Percentiles rank a stretch among this genome's conserved stretches.
Conservation (phyloP, 2,797 vertebrate genomes). For the Allobates femoralis region DNA sequence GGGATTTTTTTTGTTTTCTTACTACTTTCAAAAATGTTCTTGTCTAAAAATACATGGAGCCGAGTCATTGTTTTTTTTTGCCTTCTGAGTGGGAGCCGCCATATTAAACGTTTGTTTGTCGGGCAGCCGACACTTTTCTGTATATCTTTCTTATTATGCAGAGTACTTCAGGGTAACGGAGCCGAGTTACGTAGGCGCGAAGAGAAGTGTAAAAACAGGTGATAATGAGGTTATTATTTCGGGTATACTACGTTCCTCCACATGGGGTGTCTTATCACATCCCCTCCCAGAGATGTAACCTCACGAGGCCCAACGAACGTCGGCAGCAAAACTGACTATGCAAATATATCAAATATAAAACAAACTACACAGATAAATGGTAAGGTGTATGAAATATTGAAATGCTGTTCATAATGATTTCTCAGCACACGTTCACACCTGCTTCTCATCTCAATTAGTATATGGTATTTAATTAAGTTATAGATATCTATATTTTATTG, state of each 20-base stretch:
- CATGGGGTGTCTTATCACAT: not conserved
- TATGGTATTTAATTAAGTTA: not conserved
- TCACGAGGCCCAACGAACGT: not conserved
- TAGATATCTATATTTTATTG: too few species aligned
- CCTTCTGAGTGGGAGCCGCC: not conserved
- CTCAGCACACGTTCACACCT: constrained; percentile 1
- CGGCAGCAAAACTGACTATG: not conserved
- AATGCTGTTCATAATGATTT: not conserved
- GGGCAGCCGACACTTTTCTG: not conserved
- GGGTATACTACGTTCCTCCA: constrained; percentile 4
- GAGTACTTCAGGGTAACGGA: constrained; percentile 13
- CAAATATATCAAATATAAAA: not conserved
- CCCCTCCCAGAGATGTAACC: not conserved
- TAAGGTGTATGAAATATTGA: constrained; percentile 18
- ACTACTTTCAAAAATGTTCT: not conserved
- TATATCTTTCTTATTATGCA: not conserved
- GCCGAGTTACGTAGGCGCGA: constrained; percentile 12
- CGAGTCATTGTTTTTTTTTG: not conserved
- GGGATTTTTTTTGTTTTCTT: not conserved
- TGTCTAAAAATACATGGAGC: constrained; percentile 3
- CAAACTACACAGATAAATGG: not conserved
- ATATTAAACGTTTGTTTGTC: not conserved
- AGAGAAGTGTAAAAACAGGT: constrained; percentile 23
- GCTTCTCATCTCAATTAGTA: not conserved
- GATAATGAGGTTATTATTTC: constrained; percentile 48